These are phyloP conservation scores for Invenusta paracnida DNA, from an alignment of 2,888 invertebrate genomes.

Conservation along the genomic window DNA sequence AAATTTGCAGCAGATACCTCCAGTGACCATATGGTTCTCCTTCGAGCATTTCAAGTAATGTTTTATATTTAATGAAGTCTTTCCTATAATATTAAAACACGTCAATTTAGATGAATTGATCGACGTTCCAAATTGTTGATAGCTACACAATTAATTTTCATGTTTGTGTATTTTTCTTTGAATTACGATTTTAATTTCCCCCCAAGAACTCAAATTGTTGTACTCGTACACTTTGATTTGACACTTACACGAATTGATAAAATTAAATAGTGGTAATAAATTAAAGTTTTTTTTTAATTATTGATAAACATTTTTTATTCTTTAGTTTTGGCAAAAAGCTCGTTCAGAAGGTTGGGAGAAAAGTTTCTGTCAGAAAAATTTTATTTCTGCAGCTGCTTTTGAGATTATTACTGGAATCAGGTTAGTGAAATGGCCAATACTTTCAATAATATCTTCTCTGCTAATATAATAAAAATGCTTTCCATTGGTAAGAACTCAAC, in stretches of 20 bases:
- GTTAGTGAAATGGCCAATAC: conserved; percentile 51
- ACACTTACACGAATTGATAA: background rate
- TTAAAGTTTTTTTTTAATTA: background rate
- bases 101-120: background rate
- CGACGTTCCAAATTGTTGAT: too few relatives aligned
- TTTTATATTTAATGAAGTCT: background rate
- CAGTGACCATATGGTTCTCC: conserved; percentile 82
- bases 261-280: background rate
- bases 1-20: conserved; percentile 72
- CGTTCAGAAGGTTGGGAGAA: conserved; percentile 69
- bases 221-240: too few relatives aligned
- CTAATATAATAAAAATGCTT: background rate
- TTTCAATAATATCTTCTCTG: background rate
- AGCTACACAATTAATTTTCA: too few relatives aligned
- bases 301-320: conserved; percentile 36
- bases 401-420: conserved; percentile 81
- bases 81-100: background rate
- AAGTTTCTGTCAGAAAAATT: conserved; percentile 72
- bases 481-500: conserved; percentile 66
- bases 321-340: conserved; percentile 68
- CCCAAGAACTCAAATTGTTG: too few relatives aligned
- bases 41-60: conserved; percentile 74
- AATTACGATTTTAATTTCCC: too few relatives aligned
- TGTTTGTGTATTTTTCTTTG: too few relatives aligned
- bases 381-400: conserved; percentile 76